These are phyloP conservation scores for Myiagra hebetior DNA, from an alignment of 2,113 vertebrate genomes.

Conservation along the genomic window DNA sequence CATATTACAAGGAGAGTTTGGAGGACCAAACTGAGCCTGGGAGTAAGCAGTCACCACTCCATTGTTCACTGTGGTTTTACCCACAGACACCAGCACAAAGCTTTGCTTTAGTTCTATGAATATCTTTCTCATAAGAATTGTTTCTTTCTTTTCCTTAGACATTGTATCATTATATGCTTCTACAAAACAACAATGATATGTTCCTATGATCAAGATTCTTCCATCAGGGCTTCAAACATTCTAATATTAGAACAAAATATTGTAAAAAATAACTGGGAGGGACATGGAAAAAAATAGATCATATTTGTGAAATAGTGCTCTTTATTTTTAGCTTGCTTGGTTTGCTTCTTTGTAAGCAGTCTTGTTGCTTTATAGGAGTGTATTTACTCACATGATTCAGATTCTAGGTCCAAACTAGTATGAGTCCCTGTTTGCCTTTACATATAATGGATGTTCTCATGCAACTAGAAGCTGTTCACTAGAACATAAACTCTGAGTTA, in stretches of 20 bases:
- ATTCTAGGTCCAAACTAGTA: neutral
- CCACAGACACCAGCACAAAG: neutral
- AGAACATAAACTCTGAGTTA: neutral
- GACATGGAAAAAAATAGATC: neutral
- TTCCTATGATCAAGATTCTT: conserved; percentile 11
- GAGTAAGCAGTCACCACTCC: neutral
- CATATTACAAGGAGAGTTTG: neutral
- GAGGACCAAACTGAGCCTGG: neutral
- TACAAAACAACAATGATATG: conserved; percentile 13
- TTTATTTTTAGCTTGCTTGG: conserved; percentile 13
- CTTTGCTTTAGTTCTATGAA: conserved; percentile 41
- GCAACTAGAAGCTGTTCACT: neutral
- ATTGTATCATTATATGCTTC: conserved; percentile 12
- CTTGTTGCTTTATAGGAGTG: neutral
- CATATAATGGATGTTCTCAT: rapidly evolving
- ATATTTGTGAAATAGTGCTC: neutral
- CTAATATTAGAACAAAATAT: conserved; percentile 12
- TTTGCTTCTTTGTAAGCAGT: neutral
- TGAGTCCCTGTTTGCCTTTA: neutral
- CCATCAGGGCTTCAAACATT: neutral
- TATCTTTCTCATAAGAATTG: conserved; percentile 58
- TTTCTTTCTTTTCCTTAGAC: conserved; percentile 46
- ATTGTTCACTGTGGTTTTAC: neutral
- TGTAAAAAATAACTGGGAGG: conserved; percentile 37
- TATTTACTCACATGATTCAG: neutral